Percentiles rank a stretch among this genome's conserved stretches.
phyloP scores from a whole-genome alignment of 2,797 vertebrate species.

The Tragopan temminckii region DNA sequence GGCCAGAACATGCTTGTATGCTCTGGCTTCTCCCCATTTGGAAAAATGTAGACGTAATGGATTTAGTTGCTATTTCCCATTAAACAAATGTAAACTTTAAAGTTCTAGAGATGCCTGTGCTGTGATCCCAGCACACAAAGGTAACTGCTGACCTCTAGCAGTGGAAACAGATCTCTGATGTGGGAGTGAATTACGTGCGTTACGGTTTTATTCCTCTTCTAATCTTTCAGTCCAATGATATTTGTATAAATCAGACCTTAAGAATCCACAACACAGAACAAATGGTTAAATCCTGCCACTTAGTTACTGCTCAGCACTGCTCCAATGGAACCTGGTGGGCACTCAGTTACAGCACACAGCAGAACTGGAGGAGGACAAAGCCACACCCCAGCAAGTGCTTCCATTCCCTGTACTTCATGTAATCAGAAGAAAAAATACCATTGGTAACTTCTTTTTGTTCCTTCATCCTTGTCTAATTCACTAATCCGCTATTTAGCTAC shows the following conservation, averaged over 20 bases:
- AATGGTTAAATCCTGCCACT: not conserved
- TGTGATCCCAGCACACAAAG: not conserved
- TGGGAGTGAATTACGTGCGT: not conserved
- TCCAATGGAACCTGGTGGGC: fast-evolving
- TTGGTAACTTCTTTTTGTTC: not conserved
- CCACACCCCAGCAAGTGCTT: fast-evolving
- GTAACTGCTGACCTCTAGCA: not conserved
- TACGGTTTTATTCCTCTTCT: not conserved
- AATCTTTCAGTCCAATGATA: not conserved
- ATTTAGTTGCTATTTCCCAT: not conserved
- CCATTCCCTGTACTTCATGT: not conserved
- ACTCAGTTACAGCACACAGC: fast-evolving
- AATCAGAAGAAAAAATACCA: not conserved
- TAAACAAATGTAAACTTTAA: not conserved
- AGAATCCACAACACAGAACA: not conserved
- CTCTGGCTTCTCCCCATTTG: not conserved
- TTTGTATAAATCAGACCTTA: not conserved
- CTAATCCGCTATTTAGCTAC: not conserved
- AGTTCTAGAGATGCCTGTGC: not conserved
- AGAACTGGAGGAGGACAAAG: not conserved
- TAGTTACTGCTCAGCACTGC: not conserved
- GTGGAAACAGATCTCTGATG: not conserved
- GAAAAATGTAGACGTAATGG: not conserved
- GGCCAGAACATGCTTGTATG: not conserved
- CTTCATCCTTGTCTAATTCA: not conserved